Percentiles rank a stretch among this genome's conserved stretches.
Evolutionary conservation across 2,797 vertebrate genomes (phyloP).

Genomic region (Onychomys arenicola): DNA sequence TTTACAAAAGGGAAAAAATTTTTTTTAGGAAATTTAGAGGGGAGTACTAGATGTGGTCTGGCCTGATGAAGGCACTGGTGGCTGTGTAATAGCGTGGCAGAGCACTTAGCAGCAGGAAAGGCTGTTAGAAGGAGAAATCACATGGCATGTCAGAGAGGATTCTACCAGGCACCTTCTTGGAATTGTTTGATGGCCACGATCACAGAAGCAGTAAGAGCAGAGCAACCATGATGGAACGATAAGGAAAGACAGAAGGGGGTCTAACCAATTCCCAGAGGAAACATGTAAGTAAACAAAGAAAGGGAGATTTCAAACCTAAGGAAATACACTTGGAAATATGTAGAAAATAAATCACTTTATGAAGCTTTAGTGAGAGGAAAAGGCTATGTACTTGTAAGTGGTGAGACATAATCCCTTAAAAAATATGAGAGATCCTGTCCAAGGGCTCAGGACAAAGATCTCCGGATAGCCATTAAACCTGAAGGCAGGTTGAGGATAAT

Average conservation of each 20-base stretch:
- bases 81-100: neutral
- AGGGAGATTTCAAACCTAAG: neutral
- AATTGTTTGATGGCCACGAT: neutral
- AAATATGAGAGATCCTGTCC: neutral
- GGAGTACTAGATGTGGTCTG: neutral
- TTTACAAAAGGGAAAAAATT: neutral
- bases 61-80: no score
- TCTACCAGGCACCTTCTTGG: neutral
- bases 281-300: neutral
- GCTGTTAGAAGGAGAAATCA: neutral
- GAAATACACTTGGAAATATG: neutral
- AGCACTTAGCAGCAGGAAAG: neutral
- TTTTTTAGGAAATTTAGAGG: neutral
- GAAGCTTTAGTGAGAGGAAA: neutral
- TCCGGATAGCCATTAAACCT: neutral
- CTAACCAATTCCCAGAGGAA: neutral
- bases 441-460: neutral
- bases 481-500: neutral
- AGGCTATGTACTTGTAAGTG: neutral
- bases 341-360: neutral
- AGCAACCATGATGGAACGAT: neutral
- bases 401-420: neutral
- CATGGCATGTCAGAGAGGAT: neutral
- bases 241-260: neutral
- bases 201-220: neutral